Conservation (phyloP, 2,888 invertebrate species). For the Scotopteryx bipunctaria region DNA sequence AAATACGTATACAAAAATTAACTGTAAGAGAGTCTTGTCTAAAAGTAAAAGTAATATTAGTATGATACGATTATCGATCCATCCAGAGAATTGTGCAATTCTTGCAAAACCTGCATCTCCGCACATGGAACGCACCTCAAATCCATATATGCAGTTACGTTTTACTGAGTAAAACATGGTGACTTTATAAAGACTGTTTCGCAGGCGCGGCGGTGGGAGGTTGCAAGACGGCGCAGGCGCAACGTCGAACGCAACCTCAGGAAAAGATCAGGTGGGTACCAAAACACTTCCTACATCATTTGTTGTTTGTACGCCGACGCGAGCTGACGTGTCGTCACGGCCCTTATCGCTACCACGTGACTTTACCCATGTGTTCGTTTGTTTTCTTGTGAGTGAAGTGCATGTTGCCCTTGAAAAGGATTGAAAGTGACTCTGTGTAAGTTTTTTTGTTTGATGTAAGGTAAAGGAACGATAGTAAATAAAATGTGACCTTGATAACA, state of each 20-base stretch:
- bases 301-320: slow-evolving; percentile 51
- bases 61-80: too few species aligned
- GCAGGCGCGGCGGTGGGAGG: slow-evolving; percentile 72
- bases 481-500: slow-evolving; percentile 12
- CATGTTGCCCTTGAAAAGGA: slow-evolving; percentile 33
- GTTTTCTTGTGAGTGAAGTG: slow-evolving; percentile 31
- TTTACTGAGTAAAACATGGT: slow-evolving; percentile 54
- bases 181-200: slow-evolving; percentile 69
- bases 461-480: slow-evolving; percentile 6
- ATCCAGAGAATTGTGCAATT: too few species aligned
- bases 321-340: slow-evolving; percentile 49
- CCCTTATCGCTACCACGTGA: slow-evolving; percentile 35
- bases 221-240: slow-evolving; percentile 67
- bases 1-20: too few species aligned
- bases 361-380: slow-evolving; percentile 20
- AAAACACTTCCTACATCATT: slow-evolving; percentile 67
- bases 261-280: slow-evolving; percentile 73
- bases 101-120: neutral
- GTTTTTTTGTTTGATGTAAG: slow-evolving; percentile 14
- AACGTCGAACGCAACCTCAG: slow-evolving; percentile 63
- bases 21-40: too few species aligned
- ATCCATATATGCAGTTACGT: slow-evolving; percentile 23
- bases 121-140: neutral
- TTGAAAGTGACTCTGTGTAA: slow-evolving; percentile 36
- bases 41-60: too few species aligned